These are phyloP conservation scores for Sparus aurata DNA, from an alignment of 2,797 vertebrate species.

Conservation along the genomic window DNA sequence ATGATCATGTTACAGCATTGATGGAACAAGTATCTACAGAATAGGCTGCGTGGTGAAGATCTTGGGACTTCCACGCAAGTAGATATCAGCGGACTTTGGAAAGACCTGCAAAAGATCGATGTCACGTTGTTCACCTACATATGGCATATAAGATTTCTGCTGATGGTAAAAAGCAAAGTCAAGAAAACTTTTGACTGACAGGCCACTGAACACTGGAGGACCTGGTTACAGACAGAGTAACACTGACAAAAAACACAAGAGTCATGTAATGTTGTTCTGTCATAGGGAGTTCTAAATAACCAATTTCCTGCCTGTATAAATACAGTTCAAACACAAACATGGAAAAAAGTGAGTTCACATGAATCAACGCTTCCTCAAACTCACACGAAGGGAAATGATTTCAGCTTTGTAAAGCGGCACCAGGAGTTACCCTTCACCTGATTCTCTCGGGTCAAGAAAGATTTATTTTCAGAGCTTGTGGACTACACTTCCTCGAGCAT, in stretches of 20 bases:
- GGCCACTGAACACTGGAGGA: conserved; percentile 2
- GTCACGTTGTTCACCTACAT: neutral
- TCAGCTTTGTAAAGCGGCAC: conserved; percentile 54
- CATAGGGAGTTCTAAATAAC: conserved; percentile 7
- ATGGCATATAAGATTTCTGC: conserved; percentile 14
- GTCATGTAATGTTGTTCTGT: conserved; percentile 3
- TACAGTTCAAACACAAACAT: conserved; percentile 13
- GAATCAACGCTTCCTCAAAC: conserved; percentile 37
- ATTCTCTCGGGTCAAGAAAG: conserved; percentile 50
- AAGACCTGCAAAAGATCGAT: neutral
- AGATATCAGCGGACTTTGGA: neutral
- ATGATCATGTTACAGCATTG: neutral
- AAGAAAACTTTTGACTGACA: conserved; percentile 23
- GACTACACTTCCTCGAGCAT: conserved; percentile 71
- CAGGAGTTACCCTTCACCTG: conserved; percentile 54
- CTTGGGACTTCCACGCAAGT: neutral
- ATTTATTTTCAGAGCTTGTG: conserved; percentile 70
- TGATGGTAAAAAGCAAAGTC: conserved; percentile 29
- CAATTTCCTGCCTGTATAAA: conserved; percentile 18
- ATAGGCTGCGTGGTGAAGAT: neutral
- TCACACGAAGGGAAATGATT: conserved; percentile 44
- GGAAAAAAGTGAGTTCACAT: conserved; percentile 1
- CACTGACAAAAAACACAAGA: conserved; percentile 29
- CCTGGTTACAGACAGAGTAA: conserved; percentile 15
- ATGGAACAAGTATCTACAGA: neutral